Base-by-base conservation (phyloP, 2,888 invertebrate genomes). In the Lycocerus yunnanus region DNA sequence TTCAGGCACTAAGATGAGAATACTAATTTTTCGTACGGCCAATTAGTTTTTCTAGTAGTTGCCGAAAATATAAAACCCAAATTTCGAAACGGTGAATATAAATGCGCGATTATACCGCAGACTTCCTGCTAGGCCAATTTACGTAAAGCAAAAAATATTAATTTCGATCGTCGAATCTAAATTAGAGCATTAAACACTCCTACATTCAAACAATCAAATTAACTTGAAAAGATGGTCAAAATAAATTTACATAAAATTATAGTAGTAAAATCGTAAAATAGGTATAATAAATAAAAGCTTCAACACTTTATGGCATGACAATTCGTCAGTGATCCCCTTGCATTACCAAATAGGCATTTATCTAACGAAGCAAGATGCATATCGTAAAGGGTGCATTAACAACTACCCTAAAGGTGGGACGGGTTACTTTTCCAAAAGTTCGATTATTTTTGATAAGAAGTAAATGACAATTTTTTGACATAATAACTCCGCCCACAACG, bases 381-480 rank as follows among this genome's bases (percentile, higher is more conserved):
- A 79, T 78, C 78, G 70, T 68, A 77, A 79, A 76, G 79, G 79
- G 79, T 79, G 79, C 79, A 79, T 79, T 79, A 78, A 43, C 43
- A 43, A 74, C 71, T 71, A 69, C n/a, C n/a, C n/a, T 66, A 71
- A 71, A 63, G 60, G 65, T 65, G 73, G 74, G 74, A 72, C 27
- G 76, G 77, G 69, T 69, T 71, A 70, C 71, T 78, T 77, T 78
- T 73, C 2, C 6, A 6, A 71, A 74, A 77, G 74, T 72, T 24
- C 77, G 81, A 81, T 79, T 70, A 73, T 72, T 58, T 66, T 14
- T 67, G 80, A 81, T 80, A 80, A 79, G 77, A 80, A 80, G 76
- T 75, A 78, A 81, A 78, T 80, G 81, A 81, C 81, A 81, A 79
- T 79, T 80, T 81, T 81, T 67, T 79, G 82, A 80, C 81, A 78